Evolutionary conservation across 2,113 vertebrate species (phyloP), one percentile per base, ranked within the genome.

Genomic region (Serilophus lunatus): DNA sequence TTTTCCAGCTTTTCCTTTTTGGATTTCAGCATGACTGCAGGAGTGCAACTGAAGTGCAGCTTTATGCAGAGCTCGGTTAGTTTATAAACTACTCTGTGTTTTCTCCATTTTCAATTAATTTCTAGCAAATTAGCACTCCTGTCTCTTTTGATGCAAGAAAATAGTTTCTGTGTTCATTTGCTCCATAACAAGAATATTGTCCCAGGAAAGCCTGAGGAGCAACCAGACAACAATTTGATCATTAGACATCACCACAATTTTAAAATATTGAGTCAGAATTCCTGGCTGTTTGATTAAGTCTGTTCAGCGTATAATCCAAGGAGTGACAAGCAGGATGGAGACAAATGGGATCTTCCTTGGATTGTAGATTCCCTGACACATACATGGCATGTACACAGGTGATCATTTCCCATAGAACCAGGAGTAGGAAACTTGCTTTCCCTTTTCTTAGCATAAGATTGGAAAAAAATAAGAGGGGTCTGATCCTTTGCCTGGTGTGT

Each of bases 361-460:
- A 2, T 8, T 31, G 42, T 31, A 49, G 11, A 28, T 11, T 3
- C 36, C 1, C 0, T 1, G 19, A 33, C 63, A 53, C 22, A 10
- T 0, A 2, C 13, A 28, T 9, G 26, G 63, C 7, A n/a, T 81
- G 66, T 75, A 25, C 24, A 22, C 6, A 61, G 44, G n/a, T 53
- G 9, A 18, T 7, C 42, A 17, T 3, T 25, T 19, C 69, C 49
- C 26, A 28, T 3, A 47, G 23, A 78, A 54, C 8, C 60, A 59
- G 33, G 16, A 47, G 9, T 1, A 20, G 0, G 0, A 18, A 91
- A 17, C 8, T 7, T 6, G 22, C 17, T 69, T 61, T 31, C 13
- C 44, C 19, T 86, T 23, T 17, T 18, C 51, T 14, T 7, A 47
- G 47, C 60, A 29, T 3, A 36, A 5, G 19, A 38, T 22, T 26